Base-by-base conservation (phyloP, 1,140 invertebrate species). In the Brachionus rubens region DNA sequence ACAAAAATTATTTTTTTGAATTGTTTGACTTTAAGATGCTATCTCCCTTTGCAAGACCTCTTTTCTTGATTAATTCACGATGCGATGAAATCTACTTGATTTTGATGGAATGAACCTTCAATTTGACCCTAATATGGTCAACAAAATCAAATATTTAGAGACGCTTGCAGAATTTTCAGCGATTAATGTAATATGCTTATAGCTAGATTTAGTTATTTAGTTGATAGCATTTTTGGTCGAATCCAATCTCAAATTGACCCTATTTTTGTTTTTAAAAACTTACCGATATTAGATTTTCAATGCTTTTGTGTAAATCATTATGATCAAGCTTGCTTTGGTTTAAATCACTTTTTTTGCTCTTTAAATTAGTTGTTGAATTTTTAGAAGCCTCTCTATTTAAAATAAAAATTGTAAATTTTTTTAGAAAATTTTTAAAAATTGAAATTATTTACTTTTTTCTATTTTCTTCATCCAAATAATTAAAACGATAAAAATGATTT, bases 381-480 rank as follows among this genome's bases (percentile, higher is more conserved):
- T 43, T 43, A 21, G 54, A 59, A 40, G 3, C 28, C 19, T 59
- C 54, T 36, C 54, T 59, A 24, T 24, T 24, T 16, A 24, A 16
- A 21, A 24, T 21, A 50, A 14, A 50, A 50, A 0, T 4, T 16
- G 14, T 16, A 9, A 24, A 16, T 19, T 50, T 50, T 1, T n/a
- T 3, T 3, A 16, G 46, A 48, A 48, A 1, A 48, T 16, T 1
- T 54, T 26, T 26, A 50, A 50, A 50, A 16, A 1, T 50, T n/a
- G 7, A 16, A n/a, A n/a, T n/a, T n/a, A n/a, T 46, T 7, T 43
- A 43, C 33, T 43, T 43, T 43, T 65, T 43, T 10, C 21, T 43
- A 30, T 65, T 65, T 24, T 48, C 68, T 5, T 72, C 46, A n/a
- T 72, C 68, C 3, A 72, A 41, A 30, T 72, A 72, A 54, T 72